Conservation (phyloP, 2,797 vertebrate genomes). For the Yasuhikotakia modesta region DNA sequence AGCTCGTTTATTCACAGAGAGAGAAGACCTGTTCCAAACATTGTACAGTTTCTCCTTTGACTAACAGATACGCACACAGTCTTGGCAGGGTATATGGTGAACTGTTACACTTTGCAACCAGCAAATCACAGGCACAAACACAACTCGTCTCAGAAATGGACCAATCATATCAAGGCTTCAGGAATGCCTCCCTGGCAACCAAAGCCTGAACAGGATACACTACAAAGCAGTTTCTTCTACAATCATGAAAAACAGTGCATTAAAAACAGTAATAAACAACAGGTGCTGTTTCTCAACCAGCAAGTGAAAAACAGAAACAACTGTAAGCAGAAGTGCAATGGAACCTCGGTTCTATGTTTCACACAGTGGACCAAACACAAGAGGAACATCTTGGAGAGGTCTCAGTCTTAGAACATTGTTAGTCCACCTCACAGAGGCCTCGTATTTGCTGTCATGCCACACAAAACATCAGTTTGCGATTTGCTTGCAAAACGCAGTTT, state of each 20-base stretch:
- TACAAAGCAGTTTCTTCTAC: conserved; percentile 25
- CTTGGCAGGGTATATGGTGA: conserved; percentile 34
- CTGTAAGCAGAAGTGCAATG: neutral
- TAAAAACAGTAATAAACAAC: conserved; percentile 9
- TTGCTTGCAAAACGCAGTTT: conserved; percentile 9
- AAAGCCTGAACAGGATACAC: conserved; percentile 4
- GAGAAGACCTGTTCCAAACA: conserved; percentile 5
- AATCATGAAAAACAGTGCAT: neutral
- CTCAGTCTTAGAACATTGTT: neutral
- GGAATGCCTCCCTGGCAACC: neutral
- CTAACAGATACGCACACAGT: conserved; percentile 31
- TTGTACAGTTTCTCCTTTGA: neutral
- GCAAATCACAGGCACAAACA: conserved; percentile 39
- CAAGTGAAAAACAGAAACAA: conserved; percentile 12
- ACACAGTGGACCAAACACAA: conserved; percentile 25
- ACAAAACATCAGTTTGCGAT: conserved; percentile 7
- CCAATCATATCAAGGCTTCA: conserved; percentile 4
- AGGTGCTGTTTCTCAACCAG: conserved; percentile 39
- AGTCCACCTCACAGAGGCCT: neutral
- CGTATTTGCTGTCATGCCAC: neutral
- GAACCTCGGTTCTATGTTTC: neutral
- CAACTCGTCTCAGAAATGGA: conserved; percentile 22
- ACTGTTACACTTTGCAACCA: conserved; percentile 40
- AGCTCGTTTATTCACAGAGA: conserved; percentile 14
- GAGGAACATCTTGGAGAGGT: neutral